Evolutionary conservation across 1,140 invertebrate species (phyloP).

Genomic region (Drosophila carrolli): DNA sequence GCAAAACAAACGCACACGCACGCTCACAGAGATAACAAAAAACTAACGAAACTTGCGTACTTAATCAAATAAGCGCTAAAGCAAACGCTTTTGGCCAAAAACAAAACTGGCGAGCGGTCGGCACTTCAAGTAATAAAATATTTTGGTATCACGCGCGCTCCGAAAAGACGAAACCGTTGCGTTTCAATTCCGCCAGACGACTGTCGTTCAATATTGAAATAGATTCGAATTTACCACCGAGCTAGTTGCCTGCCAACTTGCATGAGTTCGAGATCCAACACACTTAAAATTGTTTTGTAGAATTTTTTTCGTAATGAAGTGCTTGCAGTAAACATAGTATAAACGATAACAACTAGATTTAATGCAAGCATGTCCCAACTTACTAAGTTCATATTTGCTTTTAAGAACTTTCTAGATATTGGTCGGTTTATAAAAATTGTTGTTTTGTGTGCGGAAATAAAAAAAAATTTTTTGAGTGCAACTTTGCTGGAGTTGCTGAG

Average conservation of each 20-base stretch:
- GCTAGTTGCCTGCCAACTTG: constrained; percentile 17
- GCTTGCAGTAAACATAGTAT: not conserved
- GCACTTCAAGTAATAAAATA: constrained; percentile 2
- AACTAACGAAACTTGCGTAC: constrained; percentile 54
- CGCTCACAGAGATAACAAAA: constrained; percentile 34
- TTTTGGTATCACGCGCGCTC: constrained; percentile 13
- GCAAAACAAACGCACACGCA: constrained; percentile 25
- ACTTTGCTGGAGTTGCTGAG: constrained; percentile 24
- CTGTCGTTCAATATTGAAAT: constrained; percentile 44
- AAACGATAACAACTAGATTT: too few relatives aligned
- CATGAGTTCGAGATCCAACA: constrained; percentile 2
- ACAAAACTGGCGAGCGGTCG: constrained; percentile 33
- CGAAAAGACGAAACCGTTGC: constrained; percentile 47
- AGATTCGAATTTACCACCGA: not conserved
- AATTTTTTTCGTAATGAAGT: not conserved
- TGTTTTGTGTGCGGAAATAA: too few relatives aligned
- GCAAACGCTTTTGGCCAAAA: constrained; percentile 56
- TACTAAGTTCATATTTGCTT: too few relatives aligned
- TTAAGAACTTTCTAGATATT: too few relatives aligned
- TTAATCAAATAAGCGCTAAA: constrained; percentile 64
- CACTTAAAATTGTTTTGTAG: not conserved
- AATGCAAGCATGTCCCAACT: too few relatives aligned
- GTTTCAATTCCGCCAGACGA: constrained; percentile 49
- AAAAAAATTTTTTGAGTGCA: too few relatives aligned
- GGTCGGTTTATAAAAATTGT: too few relatives aligned